Base-by-base conservation (phyloP, 2,113 vertebrate species). In the Hemiscyllium ocellatum region DNA sequence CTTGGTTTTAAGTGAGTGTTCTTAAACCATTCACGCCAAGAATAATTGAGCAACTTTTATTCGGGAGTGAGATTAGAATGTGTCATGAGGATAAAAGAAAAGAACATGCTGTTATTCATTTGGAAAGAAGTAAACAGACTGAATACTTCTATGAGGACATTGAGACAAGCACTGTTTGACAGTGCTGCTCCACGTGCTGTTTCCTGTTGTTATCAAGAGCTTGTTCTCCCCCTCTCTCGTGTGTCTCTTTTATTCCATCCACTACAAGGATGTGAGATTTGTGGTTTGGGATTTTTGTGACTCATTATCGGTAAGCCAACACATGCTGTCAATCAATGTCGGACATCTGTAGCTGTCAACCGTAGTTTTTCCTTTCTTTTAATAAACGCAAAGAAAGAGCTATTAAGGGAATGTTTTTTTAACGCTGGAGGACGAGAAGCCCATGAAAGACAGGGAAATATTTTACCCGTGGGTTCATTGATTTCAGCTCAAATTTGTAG, bases 401-500 rank as follows among this genome's bases (percentile, higher is more conserved):
- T 50, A 95, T 95, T 95, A 33, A 50, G 20, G 12, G 29, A 76
- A 70, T 47, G 4, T 26, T 70, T 52, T 17, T n/a, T 95, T 7
- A 10, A 10, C 68, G 1, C 69, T 50, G 8, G 69, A 95, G 93
- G 20, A 72, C 42, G 68, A 72, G 20, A 95, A 50, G 5, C 33
- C 66, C 26, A 33, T 47, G 37, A 95, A 95, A 52, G 68, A 42
- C 94, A 29, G 42, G 69, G 68, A 95, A 95, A 95, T 95, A 95
- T 95, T 95, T 95, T 95, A 66, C 61, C 33, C 33, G 19, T 52
- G 24, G 29, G 69, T 95, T 68, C 89, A 95, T 95, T 72, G 94
- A 95, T 95, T 72, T 95, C 22, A 76, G 94, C 69, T 95, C 94
- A 95, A 70, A 95, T 95, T 95, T 95, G 76, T 95, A 95, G 94